Conservation (phyloP, 2,797 vertebrate species). For the Zenarchopterus dispar region DNA sequence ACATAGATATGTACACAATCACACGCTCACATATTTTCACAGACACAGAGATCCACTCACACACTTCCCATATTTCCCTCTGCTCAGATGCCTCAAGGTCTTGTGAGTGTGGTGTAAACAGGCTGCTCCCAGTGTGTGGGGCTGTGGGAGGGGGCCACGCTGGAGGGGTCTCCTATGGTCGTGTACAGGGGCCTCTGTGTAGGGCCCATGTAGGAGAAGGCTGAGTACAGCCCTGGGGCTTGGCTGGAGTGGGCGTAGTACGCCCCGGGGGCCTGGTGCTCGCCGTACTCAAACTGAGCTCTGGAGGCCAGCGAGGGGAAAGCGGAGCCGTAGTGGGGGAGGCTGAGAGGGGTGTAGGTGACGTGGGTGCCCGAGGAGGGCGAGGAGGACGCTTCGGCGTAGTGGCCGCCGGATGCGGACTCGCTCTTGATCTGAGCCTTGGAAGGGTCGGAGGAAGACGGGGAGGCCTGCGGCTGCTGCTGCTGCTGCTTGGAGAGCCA, state of each 20-base stretch:
- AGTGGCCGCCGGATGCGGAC: constrained; percentile 81
- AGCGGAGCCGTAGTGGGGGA: constrained; percentile 96
- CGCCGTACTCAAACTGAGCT: constrained; percentile 96
- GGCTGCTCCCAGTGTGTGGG: constrained; percentile 99
- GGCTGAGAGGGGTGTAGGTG: constrained; percentile 95
- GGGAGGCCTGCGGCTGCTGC: constrained; percentile 83
- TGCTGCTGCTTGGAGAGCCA: constrained; percentile 88
- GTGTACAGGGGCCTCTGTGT: constrained; percentile 98
- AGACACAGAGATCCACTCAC: constrained; percentile 58
- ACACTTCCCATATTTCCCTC: constrained; percentile 78
- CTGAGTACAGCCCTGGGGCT: constrained; percentile 95
- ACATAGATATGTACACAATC: constrained; percentile 8
- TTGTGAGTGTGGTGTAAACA: constrained; percentile 97
- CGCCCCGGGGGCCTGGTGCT: constrained; percentile 94
- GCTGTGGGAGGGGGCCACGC: constrained; percentile 95
- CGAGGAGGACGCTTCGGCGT: constrained; percentile 88
- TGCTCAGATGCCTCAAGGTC: constrained; percentile 86
- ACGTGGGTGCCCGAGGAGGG: constrained; percentile 88
- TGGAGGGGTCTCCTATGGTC: constrained; percentile 95
- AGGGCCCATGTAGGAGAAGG: constrained; percentile 99
- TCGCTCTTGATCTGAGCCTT: constrained; percentile 87
- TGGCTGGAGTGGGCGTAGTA: constrained; percentile 97
- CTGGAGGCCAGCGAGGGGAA: constrained; percentile 96
- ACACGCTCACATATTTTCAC: constrained; percentile 30
- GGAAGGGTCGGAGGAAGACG: constrained; percentile 76